Conservation (phyloP, 2,113 vertebrate genomes). For the Tympanuchus pallidicinctus region DNA sequence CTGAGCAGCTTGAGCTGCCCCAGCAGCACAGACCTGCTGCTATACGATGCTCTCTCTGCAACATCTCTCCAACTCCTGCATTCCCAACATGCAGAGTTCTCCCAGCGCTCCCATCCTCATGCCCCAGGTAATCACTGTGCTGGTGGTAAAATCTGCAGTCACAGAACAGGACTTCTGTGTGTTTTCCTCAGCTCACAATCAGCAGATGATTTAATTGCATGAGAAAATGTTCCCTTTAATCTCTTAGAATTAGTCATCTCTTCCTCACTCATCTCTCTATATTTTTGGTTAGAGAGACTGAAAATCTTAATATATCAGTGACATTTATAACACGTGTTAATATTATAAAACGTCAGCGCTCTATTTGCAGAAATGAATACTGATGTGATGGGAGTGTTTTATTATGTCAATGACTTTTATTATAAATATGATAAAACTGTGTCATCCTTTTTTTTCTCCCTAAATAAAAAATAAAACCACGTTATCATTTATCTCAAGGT, state of each 20-base stretch:
- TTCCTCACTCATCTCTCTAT: conserved; percentile 65
- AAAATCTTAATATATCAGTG: conserved; percentile 85
- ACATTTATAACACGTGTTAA: conserved; percentile 87
- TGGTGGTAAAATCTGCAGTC: conserved; percentile 3
- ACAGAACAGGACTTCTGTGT: background rate
- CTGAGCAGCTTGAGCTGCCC: background rate
- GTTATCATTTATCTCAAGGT: conserved; percentile 60
- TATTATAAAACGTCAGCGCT: conserved; percentile 79
- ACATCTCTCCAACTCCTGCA: background rate
- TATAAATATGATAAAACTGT: conserved; percentile 74
- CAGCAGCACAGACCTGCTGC: background rate
- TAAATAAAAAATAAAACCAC: conserved; percentile 55
- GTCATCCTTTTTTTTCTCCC: background rate
- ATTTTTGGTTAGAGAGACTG: conserved; percentile 80
- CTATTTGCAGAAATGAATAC: conserved; percentile 83
- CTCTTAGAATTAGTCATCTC: conserved; percentile 75
- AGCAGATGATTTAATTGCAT: conserved; percentile 64
- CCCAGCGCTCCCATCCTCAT: background rate
- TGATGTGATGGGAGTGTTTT: conserved; percentile 79
- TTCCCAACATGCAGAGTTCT: background rate
- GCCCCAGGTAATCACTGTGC: background rate
- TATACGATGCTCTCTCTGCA: background rate
- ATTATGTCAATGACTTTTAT: conserved; percentile 79
- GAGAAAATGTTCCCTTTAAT: conserved; percentile 70
- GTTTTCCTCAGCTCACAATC: conserved; percentile 55